Base-by-base conservation (phyloP, 2,797 vertebrate species). In the Nothura maculosa region DNA sequence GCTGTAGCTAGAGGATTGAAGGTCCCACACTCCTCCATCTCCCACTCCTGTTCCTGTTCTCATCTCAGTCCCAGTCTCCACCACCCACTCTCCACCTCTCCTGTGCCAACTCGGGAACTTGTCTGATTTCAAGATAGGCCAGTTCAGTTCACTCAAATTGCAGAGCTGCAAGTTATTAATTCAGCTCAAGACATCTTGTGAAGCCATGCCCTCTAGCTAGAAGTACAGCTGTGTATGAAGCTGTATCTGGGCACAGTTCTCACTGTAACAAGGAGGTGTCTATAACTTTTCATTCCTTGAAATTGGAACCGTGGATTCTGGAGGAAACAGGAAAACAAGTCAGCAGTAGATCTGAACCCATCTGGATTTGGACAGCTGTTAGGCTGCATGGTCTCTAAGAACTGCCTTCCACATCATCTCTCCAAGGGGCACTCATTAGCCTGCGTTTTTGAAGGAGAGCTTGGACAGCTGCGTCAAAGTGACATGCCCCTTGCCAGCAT, bases 131-230 rank as follows among this genome's bases (percentile, higher is more conserved):
- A 62, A 64, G 68, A 55, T 32, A 58, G 77, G 5, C 18, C 68
- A 62, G 5, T 58, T 38, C 7, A 8, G 11, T 57, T 13, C 25
- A 34, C 16, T 67, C 52, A 87, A 96, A 45, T 10, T 85, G 43
- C 32, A 78, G 28, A 81, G 16, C 30, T 40, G 5, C n/a, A 52
- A 90, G 21, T n/a, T 61, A 77, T 12, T 82, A 77, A 85, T 74
- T 77, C 43, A 55, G 0, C 9, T 77, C 27, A 55, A 87, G 68
- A 48, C 73, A 27, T 36, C 81, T 69, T 63, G 78, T 93, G 82
- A 87, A 94, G 85, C 48, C 15, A 28, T 40, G 42, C 22, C 32
- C 54, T 85, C 32, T 50, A 75, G 54, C 69, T 81, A 68, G 64
- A 89, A 72, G 36, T 52, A 69, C 28, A 81, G 36, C 72, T 90